phyloP scores from a whole-genome alignment of 2,797 vertebrate genomes.

The Phoebastria nigripes region DNA sequence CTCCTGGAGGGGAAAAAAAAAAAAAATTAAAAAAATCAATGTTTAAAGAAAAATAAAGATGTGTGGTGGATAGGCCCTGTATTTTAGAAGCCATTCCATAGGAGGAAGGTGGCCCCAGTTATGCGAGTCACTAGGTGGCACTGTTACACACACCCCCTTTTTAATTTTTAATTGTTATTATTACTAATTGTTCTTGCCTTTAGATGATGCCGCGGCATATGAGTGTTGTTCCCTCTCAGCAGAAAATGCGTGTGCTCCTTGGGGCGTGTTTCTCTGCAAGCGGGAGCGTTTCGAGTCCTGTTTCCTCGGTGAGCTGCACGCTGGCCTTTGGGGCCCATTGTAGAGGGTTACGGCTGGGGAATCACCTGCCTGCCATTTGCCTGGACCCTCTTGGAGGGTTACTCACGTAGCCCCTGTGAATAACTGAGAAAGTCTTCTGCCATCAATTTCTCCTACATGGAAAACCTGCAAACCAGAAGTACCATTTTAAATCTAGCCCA shows the following conservation, averaged over 20 bases:
- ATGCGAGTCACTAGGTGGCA: neutral
- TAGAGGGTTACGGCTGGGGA: neutral
- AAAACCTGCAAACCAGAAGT: neutral
- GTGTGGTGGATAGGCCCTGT: neutral
- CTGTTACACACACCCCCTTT: neutral
- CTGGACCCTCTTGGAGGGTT: neutral
- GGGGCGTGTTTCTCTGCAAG: neutral
- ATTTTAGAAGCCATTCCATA: neutral
- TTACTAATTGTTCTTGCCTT: neutral
- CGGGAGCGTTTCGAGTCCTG: neutral
- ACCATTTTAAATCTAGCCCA: neutral
- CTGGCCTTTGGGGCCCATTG: neutral
- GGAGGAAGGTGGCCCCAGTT: neutral
- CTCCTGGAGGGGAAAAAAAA: neutral
- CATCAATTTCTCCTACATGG: accelerated
- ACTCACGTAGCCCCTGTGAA: neutral
- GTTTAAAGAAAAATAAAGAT: too few species aligned
- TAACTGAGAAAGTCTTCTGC: neutral
- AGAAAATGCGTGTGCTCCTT: neutral
- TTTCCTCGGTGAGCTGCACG: accelerated
- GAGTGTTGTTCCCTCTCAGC: neutral
- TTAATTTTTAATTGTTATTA: neutral
- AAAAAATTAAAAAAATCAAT: neutral
- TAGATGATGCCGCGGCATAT: accelerated
- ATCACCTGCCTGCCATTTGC: neutral